These are phyloP conservation scores for Lanius collurio DNA, from an alignment of 2,113 vertebrate species.

Conservation along the genomic window DNA sequence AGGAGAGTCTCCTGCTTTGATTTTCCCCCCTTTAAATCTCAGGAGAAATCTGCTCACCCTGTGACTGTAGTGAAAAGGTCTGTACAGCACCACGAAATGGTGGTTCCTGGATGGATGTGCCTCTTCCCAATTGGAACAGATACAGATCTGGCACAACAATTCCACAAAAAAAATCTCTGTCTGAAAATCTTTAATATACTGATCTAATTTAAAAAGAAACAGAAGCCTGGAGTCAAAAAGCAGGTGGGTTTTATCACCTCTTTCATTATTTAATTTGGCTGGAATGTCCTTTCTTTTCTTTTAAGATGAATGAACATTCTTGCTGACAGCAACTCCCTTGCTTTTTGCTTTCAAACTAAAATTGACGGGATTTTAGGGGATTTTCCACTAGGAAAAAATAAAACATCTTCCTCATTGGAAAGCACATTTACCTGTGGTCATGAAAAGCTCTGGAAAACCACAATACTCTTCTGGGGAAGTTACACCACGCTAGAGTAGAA, in stretches of 20 bases:
- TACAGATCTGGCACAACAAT: background rate
- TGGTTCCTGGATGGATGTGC: background rate
- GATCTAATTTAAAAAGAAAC: conserved; percentile 24
- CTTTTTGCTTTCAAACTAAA: conserved; percentile 2
- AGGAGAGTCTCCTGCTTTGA: background rate
- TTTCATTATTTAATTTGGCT: conserved; percentile 38
- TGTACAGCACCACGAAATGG: background rate
- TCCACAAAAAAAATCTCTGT: background rate
- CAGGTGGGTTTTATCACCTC: conserved; percentile 31
- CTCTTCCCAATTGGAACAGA: background rate
- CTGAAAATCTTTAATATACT: background rate
- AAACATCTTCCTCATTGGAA: background rate
- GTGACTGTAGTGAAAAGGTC: background rate
- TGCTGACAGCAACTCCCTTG: conserved; percentile 24
- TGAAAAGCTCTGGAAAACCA: background rate
- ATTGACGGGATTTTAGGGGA: background rate
- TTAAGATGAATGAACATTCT: conserved; percentile 24
- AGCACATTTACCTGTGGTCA: background rate
- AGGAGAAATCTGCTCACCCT: background rate
- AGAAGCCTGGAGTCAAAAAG: background rate
- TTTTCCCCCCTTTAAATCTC: background rate
- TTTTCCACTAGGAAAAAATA: background rate
- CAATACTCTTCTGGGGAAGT: background rate
- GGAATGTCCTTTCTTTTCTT: conserved; percentile 26
- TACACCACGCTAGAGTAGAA: fast-evolving